Evolutionary conservation across 64 coral and sea anemone genomes (phyloP).

Genomic region (Acropora yongei): DNA sequence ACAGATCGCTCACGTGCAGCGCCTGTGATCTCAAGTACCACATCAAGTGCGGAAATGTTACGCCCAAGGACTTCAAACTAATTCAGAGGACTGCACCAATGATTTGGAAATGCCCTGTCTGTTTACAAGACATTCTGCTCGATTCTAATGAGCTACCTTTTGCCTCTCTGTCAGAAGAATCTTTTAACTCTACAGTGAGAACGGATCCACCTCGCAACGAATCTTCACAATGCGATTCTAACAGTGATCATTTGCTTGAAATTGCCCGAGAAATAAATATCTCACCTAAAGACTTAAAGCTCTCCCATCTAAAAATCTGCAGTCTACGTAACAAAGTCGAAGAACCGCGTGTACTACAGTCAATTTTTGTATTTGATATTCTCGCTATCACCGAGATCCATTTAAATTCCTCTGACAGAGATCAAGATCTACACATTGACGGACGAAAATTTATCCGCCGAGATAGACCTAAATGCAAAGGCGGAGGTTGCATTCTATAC

Average conservation of each 20-base stretch:
- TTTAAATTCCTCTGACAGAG: too few species aligned
- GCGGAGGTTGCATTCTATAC: too few species aligned
- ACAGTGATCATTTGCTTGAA: constrained; percentile 21
- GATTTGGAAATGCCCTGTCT: constrained; percentile 10
- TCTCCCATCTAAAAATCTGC: too few species aligned
- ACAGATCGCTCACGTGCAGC: background rate
- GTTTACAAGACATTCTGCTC: background rate
- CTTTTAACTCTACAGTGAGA: background rate
- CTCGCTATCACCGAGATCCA: too few species aligned
- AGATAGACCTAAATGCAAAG: too few species aligned
- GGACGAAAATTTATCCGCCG: too few species aligned
- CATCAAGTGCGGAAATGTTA: background rate
- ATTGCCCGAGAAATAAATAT: constrained; percentile 17
- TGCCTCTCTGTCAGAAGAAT: background rate
- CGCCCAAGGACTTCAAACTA: too few species aligned
- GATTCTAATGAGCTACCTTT: background rate
- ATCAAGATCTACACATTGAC: too few species aligned
- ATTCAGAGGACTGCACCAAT: background rate
- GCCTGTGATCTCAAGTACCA: background rate
- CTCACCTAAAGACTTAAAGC: background rate
- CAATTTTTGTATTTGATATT: too few species aligned
- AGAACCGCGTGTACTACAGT: too few species aligned
- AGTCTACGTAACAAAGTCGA: too few species aligned
- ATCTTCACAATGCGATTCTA: constrained; percentile 1
- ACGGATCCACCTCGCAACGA: constrained; percentile 20